Conservation (phyloP, 2,888 invertebrate species). For the Euproctis similis region DNA sequence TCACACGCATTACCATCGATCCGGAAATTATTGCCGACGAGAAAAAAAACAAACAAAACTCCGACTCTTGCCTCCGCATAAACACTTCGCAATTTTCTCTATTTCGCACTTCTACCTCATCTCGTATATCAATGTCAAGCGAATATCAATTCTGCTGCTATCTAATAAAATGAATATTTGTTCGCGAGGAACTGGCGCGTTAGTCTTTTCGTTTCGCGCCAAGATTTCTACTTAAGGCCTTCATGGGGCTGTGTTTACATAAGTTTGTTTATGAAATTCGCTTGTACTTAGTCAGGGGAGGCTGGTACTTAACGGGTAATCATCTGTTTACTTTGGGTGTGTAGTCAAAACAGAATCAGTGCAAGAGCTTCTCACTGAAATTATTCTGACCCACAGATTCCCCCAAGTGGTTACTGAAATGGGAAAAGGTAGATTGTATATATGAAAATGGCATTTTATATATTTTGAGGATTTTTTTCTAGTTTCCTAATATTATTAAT, state of each 20-base stretch:
- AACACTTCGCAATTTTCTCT: slow-evolving; percentile 31
- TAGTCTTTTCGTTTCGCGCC: slow-evolving; percentile 11
- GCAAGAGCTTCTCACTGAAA: slow-evolving; percentile 19
- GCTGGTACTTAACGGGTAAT: slow-evolving; percentile 32
- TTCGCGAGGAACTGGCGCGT: slow-evolving; percentile 6
- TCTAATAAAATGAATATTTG: slow-evolving; percentile 20
- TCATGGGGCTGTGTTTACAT: slow-evolving; percentile 32
- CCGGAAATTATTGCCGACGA: slow-evolving; percentile 37
- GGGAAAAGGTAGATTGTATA: not conserved
- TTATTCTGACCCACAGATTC: slow-evolving; percentile 9
- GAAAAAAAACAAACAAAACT: slow-evolving; percentile 45
- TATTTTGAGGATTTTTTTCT: too few species aligned
- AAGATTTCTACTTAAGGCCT: slow-evolving; percentile 29
- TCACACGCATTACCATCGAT: slow-evolving; percentile 32
- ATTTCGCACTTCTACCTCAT: slow-evolving; percentile 8
- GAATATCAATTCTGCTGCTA: slow-evolving; percentile 22
- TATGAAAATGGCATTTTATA: too few species aligned
- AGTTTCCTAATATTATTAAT: too few species aligned
- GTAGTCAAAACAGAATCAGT: slow-evolving; percentile 11
- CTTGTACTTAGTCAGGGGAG: slow-evolving; percentile 28
- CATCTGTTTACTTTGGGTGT: too few species aligned
- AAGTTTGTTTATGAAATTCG: slow-evolving; percentile 42
- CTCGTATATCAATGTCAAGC: slow-evolving; percentile 10
- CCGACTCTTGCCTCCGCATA: slow-evolving; percentile 30
- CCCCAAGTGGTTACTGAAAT: slow-evolving; percentile 6